Conservation (phyloP, 2,113 vertebrate species). For the pig (Sus scrofa) region T2T-Sscrofa CM000813.6:2773001-2773500, state of each 20-base stretch:
- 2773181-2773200: not conserved
- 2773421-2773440: not conserved
- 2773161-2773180: not conserved
- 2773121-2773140: fast-evolving
- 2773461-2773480: fast-evolving
- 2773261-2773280: not conserved
- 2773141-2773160: not conserved
- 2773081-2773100: not conserved
- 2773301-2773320: not conserved
- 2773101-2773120: fast-evolving
- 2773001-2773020: not conserved
- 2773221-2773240: fast-evolving
- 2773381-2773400: not conserved
- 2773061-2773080: not conserved
- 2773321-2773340: not conserved
- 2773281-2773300: not conserved
- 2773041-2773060: fast-evolving
- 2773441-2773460: not conserved
- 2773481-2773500: no score
- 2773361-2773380: not conserved
- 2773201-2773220: not conserved
- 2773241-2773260: not conserved
- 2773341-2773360: no score
- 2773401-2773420: not conserved
- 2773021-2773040: fast-evolving